Evolutionary conservation across 2,113 vertebrate species (phyloP), one percentile per base, ranked within the genome.

Genomic region (Caracal caracal): DNA sequence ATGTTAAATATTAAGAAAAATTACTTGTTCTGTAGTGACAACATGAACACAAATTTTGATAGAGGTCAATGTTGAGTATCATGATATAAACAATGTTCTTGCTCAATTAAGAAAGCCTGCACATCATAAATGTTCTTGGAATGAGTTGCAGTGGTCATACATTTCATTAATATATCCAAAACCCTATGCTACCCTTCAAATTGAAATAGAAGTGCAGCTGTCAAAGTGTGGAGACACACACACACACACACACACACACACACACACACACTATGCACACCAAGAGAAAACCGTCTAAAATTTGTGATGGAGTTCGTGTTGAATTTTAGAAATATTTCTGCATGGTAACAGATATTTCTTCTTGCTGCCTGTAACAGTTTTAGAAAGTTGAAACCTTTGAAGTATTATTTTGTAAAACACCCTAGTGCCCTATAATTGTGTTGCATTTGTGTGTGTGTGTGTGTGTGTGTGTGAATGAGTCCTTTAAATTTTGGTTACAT

Each of bases 341-440:
- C 10, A 33, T 49, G 17, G 5, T 79, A 76, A 93, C 30, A 56
- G 10, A 80, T 13, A 28, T 26, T 61, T 83, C 13, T 63, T 59
- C 61, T 81, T 70, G 19, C 6, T 94, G 1, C 6, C 4, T 66
- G 2, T 90, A 28, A 75, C 6, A 91, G 43, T 61, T 61, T 78
- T 61, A 75, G 43, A n/a, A 89, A 82, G 49, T 49, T n/a, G 76
- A 15, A 87, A 70, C 1, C 19, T 88, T 28, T 82, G 3, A 88
- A 94, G 40, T 71, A 37, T 24, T 65, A 43, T 28, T 90, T 95
- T 93, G n/a, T 40, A 88, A 96, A 73, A 68, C 24, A 90, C 26
- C 13, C 19, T 66, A 95, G 49, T 51, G 33, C 4, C 15, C 24
- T 43, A 17, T 26, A 71, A 61, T 8, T 37, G 30, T 78, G 20